Base-by-base conservation (phyloP, 2,888 invertebrate species). In the Falcaria lacertinaria region DNA sequence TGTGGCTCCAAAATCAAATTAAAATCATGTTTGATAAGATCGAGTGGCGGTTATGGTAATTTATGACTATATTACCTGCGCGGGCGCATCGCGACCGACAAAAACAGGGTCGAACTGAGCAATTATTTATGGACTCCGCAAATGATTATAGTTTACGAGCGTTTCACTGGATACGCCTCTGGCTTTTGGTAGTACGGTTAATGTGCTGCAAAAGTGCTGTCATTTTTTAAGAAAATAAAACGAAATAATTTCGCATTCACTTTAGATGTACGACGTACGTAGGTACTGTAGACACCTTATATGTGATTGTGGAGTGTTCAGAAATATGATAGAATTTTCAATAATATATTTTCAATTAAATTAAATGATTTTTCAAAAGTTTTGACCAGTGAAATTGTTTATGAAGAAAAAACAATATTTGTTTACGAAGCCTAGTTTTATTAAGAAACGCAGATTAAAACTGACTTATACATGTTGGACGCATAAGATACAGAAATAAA, bases 11-110 rank as follows among this genome's bases (percentile, higher is more conserved):
- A 85, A 88, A 89, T 88, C 89, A 88, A 89, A 89, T 89, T 89
- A 88, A 89, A 89, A 87, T 86, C 87, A 85, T 87, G 85, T 86
- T 87, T 86, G 88, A 89, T 89, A 89, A 88, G 84, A 89, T 89
- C 89, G 86, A 86, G 80, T 87, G 88, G 87, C 86, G 84, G 88
- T 88, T 89, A 89, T 88, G 87, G 84, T 87, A 88, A 89, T 89
- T 89, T 89, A 88, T 89, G 89, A 88, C 89, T 89, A 88, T 89
- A 89, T 89, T 89, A 89, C 88, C 87, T 88, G 88, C 84, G 83
- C 84, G 63, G 69, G 80, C 85, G 86, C 88, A 85, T 74, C 77
- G 66, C 68, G 64, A 56, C 80, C 78, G 78, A 82, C 81, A 82
- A 86, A 82, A 86, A 84, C 79, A 75, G 83, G 75, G 67, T 77